phyloP scores from a whole-genome alignment of 2,797 vertebrate genomes.

The Lepus oiostolus region DNA sequence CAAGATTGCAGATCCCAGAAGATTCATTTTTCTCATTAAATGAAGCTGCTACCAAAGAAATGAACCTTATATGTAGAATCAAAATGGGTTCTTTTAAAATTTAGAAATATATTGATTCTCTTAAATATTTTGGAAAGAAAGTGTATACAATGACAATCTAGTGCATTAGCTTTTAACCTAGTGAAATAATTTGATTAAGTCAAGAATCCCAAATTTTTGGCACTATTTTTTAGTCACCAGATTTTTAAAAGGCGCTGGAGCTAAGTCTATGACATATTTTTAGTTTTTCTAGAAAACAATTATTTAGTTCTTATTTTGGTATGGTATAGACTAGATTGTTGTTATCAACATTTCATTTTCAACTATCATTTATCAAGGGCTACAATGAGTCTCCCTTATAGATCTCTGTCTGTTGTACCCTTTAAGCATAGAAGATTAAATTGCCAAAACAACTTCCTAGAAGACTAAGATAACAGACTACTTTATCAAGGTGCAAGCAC shows the following conservation, averaged over 20 bases:
- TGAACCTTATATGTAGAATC: background rate
- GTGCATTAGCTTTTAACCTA: conserved; percentile 6
- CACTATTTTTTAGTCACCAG: conserved; percentile 1
- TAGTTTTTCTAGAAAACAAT: conserved; percentile 39
- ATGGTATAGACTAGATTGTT: conserved; percentile 18
- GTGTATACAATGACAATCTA: background rate
- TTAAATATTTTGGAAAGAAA: conserved; percentile 59
- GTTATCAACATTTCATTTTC: conserved; percentile 43
- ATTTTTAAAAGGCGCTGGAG: conserved; percentile 38
- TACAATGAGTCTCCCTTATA: background rate
- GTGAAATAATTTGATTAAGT: conserved; percentile 54
- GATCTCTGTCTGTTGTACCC: background rate
- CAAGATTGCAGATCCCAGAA: conserved; percentile 50
- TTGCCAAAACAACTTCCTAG: background rate
- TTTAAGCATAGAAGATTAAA: background rate
- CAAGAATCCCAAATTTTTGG: conserved; percentile 36
- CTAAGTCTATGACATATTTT: conserved; percentile 59
- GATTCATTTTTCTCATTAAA: conserved; percentile 59
- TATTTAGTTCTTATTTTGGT: conserved; percentile 52
- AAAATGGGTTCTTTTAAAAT: conserved; percentile 35
- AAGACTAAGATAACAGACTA: background rate
- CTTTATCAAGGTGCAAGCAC: background rate
- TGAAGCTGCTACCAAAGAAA: conserved; percentile 13
- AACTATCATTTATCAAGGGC: background rate
- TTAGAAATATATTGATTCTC: background rate